phyloP scores from a whole-genome alignment of 2,113 vertebrate genomes.

The Chionomys nivalis region DNA sequence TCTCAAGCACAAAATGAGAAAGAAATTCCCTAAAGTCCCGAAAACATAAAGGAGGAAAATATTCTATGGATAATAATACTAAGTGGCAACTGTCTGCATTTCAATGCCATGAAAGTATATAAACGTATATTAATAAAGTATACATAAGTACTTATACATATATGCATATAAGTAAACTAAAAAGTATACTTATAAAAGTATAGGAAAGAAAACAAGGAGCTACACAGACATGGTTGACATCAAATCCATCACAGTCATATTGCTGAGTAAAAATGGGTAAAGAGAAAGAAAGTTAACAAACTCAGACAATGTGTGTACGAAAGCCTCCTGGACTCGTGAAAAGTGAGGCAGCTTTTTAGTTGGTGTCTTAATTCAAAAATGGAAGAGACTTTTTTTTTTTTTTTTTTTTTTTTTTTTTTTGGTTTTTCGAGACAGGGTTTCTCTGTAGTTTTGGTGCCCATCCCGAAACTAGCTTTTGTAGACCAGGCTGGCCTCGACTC shows the following conservation, averaged over 20 bases:
- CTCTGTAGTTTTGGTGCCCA: too few relatives aligned
- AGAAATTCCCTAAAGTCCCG: background rate
- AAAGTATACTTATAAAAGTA: too few relatives aligned
- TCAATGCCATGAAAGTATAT: background rate
- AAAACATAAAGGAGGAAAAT: conserved; percentile 22
- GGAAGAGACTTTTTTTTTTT: conserved; percentile 14
- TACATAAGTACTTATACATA: too few relatives aligned
- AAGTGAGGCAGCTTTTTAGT: background rate
- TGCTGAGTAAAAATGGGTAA: background rate
- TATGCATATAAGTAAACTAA: too few relatives aligned
- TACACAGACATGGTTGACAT: background rate
- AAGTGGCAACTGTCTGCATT: background rate
- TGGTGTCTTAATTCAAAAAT: background rate
- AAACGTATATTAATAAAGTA: too few relatives aligned
- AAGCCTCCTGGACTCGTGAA: background rate
- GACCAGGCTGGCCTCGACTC: too few relatives aligned
- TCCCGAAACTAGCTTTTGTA: too few relatives aligned
- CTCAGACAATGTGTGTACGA: background rate
- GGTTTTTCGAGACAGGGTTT: too few relatives aligned
- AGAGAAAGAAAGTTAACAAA: background rate
- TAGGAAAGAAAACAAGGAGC: background rate
- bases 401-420: too few relatives aligned
- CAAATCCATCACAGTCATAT: background rate
- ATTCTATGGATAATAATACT: background rate
- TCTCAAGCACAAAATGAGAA: background rate